Conservation (phyloP, 1,140 invertebrate species). For the Nymphalis io region DNA sequence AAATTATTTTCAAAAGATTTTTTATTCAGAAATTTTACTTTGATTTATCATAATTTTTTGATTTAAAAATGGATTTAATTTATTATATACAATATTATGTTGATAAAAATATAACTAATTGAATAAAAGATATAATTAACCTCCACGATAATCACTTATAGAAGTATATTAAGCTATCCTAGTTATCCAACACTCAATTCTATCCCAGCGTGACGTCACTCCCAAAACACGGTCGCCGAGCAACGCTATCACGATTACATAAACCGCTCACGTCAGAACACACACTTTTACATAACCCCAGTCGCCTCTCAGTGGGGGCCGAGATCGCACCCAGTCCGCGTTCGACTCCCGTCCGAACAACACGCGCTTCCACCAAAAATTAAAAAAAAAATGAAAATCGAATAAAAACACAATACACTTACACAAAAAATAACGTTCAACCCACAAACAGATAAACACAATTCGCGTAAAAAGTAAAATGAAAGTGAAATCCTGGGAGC, state of each 20-base stretch:
- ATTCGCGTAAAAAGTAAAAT: conserved; percentile 51
- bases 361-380: conserved; percentile 23
- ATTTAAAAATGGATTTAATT: too few relatives aligned
- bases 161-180: neutral
- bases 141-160: neutral
- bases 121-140: too few relatives aligned
- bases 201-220: conserved; percentile 34
- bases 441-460: conserved; percentile 19
- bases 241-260: conserved; percentile 59
- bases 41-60: too few relatives aligned
- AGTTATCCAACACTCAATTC: neutral
- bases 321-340: conserved; percentile 48
- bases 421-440: conserved; percentile 22
- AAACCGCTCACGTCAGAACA: conserved; percentile 47
- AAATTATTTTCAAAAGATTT: too few relatives aligned
- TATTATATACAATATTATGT: too few relatives aligned
- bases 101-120: too few relatives aligned
- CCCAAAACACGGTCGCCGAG: conserved; percentile 48
- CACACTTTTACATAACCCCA: conserved; percentile 64
- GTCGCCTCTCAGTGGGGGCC: conserved; percentile 45
- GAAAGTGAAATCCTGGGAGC: conserved; percentile 71
- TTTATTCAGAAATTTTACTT: too few relatives aligned
- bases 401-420: conserved; percentile 31
- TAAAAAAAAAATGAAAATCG: conserved; percentile 40
- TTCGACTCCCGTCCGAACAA: conserved; percentile 36